Evolutionary conservation across 1,140 invertebrate species (phyloP).

Genomic region (Drosophila seguyi): DNA sequence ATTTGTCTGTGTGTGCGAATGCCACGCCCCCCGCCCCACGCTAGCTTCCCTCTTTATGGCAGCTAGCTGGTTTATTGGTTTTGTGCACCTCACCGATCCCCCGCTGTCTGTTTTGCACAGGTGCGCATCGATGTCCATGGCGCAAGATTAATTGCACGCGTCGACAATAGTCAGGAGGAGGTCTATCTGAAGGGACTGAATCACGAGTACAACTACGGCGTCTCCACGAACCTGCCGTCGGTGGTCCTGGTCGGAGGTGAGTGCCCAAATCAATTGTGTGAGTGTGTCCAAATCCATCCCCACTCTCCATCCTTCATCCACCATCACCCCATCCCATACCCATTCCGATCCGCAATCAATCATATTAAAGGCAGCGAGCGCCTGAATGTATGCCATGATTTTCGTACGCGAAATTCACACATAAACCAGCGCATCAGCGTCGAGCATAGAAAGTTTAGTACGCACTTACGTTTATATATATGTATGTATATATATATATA

Average conservation of each 20-base stretch:
- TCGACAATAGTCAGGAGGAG: constrained; percentile 93
- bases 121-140: constrained; percentile 93
- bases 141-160: constrained; percentile 91
- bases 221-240: constrained; percentile 92
- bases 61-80: constrained; percentile 79
- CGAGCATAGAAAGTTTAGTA: constrained; percentile 35
- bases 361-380: constrained; percentile 64
- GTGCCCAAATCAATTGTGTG: constrained; percentile 74
- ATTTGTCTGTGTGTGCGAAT: constrained; percentile 65
- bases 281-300: constrained; percentile 12
- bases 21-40: constrained; percentile 40
- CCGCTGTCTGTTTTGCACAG: constrained; percentile 67
- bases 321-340: neutral
- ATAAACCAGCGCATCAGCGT: constrained; percentile 31
- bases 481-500: neutral
- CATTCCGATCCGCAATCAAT: constrained; percentile 17
- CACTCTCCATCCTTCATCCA: too few relatives aligned
- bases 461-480: neutral
- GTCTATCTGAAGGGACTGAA: constrained; percentile 92
- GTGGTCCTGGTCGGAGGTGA: constrained; percentile 95
- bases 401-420: constrained; percentile 44
- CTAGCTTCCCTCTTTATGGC: neutral
- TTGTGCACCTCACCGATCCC: constrained; percentile 66
- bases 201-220: constrained; percentile 93
- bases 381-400: constrained; percentile 55